Conservation (phyloP, 2,888 invertebrate species). For the Mallateleia sp. region DNA sequence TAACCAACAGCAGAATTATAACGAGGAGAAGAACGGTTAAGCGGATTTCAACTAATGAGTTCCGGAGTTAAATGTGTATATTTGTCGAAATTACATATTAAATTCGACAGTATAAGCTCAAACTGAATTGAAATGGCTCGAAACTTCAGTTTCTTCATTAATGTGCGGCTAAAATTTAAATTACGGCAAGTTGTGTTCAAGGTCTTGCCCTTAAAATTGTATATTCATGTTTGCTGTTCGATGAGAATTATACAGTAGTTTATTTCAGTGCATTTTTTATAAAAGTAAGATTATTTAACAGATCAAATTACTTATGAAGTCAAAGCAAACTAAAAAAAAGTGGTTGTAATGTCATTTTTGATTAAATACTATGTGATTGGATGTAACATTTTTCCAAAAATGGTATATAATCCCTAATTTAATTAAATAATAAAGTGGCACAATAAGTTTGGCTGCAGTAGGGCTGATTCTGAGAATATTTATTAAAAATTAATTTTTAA, state of each 20-base stretch:
- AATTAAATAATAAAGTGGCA: no score
- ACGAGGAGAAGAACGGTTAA: conserved; percentile 82
- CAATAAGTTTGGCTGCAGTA: no score
- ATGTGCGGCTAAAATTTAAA: not conserved
- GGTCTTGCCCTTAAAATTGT: conserved; percentile 1
- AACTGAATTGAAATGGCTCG: not conserved
- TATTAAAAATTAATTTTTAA: no score
- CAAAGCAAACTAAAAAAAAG: no score
- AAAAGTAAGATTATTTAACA: no score
- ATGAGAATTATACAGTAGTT: not conserved
- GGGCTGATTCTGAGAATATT: no score
- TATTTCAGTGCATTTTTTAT: no score
- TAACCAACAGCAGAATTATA: conserved; percentile 84
- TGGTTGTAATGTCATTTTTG: no score
- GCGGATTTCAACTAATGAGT: conserved; percentile 85
- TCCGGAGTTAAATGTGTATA: conserved; percentile 36
- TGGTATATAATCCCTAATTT: no score
- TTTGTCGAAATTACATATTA: conserved; percentile 41
- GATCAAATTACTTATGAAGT: no score
- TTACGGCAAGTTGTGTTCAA: not conserved
- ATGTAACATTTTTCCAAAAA: no score
- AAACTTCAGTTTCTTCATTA: not conserved
- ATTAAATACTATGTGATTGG: no score
- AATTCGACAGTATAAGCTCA: conserved; percentile 1
- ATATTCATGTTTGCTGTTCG: not conserved